phyloP scores from a whole-genome alignment of 2,888 invertebrate genomes.

The Sthenelais limicola region DNA sequence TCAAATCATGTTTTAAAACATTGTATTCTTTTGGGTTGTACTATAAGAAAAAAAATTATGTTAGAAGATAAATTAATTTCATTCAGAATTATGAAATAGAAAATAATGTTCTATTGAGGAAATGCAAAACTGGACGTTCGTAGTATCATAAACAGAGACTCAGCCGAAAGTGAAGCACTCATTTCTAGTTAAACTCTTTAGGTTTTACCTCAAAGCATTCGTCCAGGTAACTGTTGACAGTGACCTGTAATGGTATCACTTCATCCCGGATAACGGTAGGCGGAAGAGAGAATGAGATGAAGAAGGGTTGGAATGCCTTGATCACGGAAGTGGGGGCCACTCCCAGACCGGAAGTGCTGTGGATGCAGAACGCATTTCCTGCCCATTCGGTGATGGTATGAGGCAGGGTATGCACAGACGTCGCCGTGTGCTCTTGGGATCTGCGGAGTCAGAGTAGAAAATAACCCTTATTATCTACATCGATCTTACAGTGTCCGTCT shows the following conservation, averaged over 20 bases:
- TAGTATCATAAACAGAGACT: too few relatives aligned
- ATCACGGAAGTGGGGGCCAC: conserved; percentile 10
- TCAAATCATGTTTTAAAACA: too few relatives aligned
- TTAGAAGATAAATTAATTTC: too few relatives aligned
- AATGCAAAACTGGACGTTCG: too few relatives aligned
- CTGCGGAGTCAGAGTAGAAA: neutral
- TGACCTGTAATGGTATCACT: conserved; percentile 20
- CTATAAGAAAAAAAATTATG: too few relatives aligned
- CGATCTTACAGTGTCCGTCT: neutral
- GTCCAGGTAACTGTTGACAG: conserved; percentile 39
- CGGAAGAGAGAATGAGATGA: conserved; percentile 38
- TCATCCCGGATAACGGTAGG: conserved; percentile 31
- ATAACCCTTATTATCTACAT: neutral
- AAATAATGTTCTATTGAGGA: too few relatives aligned
- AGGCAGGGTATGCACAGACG: conserved; percentile 13
- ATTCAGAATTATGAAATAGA: too few relatives aligned
- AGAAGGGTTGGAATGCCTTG: conserved; percentile 41
- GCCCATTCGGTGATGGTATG: conserved; percentile 39
- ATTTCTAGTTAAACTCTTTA: too few relatives aligned
- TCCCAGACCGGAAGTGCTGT: conserved; percentile 28
- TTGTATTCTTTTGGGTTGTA: too few relatives aligned
- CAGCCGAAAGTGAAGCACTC: too few relatives aligned
- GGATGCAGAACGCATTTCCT: conserved; percentile 24
- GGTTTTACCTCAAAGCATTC: conserved; percentile 42
- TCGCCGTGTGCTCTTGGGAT: neutral